phyloP scores from a whole-genome alignment of 2,888 invertebrate genomes.

The Habroteleia sp. region DNA sequence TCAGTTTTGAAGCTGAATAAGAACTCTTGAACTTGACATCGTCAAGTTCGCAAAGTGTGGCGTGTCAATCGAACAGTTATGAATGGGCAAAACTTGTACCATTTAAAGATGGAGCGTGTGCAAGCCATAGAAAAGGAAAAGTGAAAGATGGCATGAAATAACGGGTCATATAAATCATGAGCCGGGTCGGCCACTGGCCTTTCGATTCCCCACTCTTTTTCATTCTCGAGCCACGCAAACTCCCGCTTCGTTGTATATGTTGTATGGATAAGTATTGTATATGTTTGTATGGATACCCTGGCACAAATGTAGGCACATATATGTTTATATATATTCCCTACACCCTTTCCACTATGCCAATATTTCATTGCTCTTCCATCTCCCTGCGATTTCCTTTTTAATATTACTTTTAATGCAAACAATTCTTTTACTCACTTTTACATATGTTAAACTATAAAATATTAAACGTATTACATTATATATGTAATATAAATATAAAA shows the following conservation, averaged over 20 bases:
- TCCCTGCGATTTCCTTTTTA: constrained; percentile 54
- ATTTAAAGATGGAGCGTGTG: constrained; percentile 28
- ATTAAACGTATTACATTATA: too few relatives aligned
- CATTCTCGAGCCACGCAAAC: constrained; percentile 28
- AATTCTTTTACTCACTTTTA: constrained; percentile 3
- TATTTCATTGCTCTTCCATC: constrained; percentile 23
- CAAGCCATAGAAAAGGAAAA: constrained; percentile 69
- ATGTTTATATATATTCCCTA: neutral
- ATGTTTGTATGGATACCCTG: neutral
- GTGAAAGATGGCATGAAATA: constrained; percentile 71
- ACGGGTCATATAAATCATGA: constrained; percentile 77
- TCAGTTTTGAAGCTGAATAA: constrained; percentile 7
- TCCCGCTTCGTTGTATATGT: constrained; percentile 37
- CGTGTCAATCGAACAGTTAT: constrained; percentile 34
- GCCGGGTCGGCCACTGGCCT: constrained; percentile 75
- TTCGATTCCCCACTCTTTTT: constrained; percentile 58
- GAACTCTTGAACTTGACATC: constrained; percentile 37
- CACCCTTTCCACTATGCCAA: too few relatives aligned
- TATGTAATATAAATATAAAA: too few relatives aligned
- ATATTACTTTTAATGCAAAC: constrained; percentile 25
- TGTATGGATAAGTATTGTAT: constrained; percentile 8
- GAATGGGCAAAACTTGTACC: constrained; percentile 38
- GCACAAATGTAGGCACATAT: neutral
- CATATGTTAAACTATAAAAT: too few relatives aligned
- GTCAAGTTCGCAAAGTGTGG: constrained; percentile 39